Evolutionary conservation across 2,797 vertebrate species (phyloP).

Genomic region (Dromococcyx pavoninus): DNA sequence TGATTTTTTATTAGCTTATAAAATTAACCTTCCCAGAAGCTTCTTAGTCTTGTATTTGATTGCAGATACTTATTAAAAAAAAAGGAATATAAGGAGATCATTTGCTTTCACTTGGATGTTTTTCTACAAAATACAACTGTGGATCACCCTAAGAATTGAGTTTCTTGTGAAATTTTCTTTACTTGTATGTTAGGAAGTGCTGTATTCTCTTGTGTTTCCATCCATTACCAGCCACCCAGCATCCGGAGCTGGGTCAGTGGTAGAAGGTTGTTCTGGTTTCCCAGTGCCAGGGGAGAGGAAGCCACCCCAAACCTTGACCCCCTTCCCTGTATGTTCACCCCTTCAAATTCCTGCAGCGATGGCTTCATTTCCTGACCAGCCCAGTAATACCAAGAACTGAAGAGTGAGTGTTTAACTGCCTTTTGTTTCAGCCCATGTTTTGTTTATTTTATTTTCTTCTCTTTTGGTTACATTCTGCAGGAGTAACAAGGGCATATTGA

Average conservation of each 20-base stretch:
- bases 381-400: not conserved
- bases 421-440: not conserved
- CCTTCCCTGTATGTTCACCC: not conserved
- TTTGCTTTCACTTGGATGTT: not conserved
- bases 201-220: not conserved
- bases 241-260: not conserved
- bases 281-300: slow-evolving; percentile 27
- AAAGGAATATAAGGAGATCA: not conserved
- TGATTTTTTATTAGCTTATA: not conserved
- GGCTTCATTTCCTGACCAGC: slow-evolving; percentile 32
- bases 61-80: not conserved
- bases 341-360: slow-evolving; percentile 22
- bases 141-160: not conserved
- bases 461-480: not conserved
- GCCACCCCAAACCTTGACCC: not conserved
- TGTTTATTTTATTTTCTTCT: slow-evolving; percentile 34
- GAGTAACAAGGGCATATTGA: not conserved
- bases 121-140: not conserved
- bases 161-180: not conserved
- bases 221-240: not conserved
- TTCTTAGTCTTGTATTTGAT: not conserved
- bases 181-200: not conserved
- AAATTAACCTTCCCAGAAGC: not conserved
- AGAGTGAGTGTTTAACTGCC: slow-evolving; percentile 1
- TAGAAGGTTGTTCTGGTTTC: not conserved